Evolutionary conservation across 2,888 invertebrate genomes (phyloP).

Genomic region (Chirona hameri): DNA sequence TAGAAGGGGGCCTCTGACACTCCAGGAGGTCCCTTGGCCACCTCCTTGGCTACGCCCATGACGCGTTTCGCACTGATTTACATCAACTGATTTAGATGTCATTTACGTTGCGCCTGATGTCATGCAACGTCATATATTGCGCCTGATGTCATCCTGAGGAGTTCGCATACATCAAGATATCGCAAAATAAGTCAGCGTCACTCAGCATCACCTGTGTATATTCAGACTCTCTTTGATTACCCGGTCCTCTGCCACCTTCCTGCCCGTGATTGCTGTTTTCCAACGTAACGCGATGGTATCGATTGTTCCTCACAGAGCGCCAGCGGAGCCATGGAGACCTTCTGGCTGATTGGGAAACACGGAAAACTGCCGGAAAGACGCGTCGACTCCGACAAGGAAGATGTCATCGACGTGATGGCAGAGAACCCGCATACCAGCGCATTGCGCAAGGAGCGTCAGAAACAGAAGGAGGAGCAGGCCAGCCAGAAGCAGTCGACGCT

Average conservation of each 20-base stretch:
- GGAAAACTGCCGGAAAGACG: slow-evolving; percentile 36
- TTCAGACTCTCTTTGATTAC: background rate
- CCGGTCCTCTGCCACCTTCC: background rate
- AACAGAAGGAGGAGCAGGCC: slow-evolving; percentile 30
- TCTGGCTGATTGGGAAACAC: slow-evolving; percentile 38
- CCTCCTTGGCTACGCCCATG: no score
- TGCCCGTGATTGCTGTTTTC: background rate
- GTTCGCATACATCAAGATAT: no score
- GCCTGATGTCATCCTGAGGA: no score
- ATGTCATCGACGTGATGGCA: slow-evolving; percentile 37
- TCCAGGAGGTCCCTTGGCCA: no score
- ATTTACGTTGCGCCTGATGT: no score
- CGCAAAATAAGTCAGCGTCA: no score
- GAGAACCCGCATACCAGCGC: slow-evolving; percentile 35
- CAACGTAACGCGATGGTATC: background rate
- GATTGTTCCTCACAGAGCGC: background rate
- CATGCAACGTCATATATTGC: no score
- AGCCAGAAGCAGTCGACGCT: slow-evolving; percentile 32
- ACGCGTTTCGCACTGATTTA: no score
- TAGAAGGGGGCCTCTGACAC: no score
- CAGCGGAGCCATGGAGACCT: slow-evolving; percentile 35
- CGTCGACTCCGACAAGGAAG: slow-evolving; percentile 34
- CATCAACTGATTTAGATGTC: no score
- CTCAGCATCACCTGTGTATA: no score
- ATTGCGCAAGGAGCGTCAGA: slow-evolving; percentile 30